Base-by-base conservation (phyloP, 2,888 invertebrate species). In the Morpho helenor region DNA sequence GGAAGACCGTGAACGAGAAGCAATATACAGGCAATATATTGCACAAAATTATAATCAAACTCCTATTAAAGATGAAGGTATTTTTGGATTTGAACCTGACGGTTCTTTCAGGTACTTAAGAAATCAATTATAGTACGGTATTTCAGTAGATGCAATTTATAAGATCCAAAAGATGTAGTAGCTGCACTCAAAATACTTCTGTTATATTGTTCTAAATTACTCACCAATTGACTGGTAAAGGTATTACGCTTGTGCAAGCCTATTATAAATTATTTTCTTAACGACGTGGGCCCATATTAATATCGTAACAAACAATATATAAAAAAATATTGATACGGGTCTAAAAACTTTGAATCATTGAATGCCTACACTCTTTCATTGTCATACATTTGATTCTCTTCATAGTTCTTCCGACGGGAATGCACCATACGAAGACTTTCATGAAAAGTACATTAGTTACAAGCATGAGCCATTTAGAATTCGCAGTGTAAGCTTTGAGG, bases 371-470 rank as follows among this genome's bases (percentile, higher is more conserved):
- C 84, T 82, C 75, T 76, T 77, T 74, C 78, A 80, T 80, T 75
- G 79, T 80, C 82, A 83, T 81, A 69, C 80, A 80, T 81, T 74
- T 78, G 70, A 78, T 84, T 87, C 80, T 89, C 85, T 89, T 84
- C 84, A 79, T 91, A 91, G 91, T 88, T 91, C 91, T 82, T 91
- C 91, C 76, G 91, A 91, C 80, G 89, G 90, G 62, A 90, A 89
- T 87, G 88, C 83, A 79, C 85, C 92, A 76, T 93, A 93, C 75
- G 93, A 95, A 91, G 95, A 95, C 79, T 96, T 95, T 82, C 96
- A 96, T 82, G 96, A 96, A 88, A 95, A 95, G 82, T 92, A 95
- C 74, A 93, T 95, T 80, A 94, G 94, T 80, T 91, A 85, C 91
- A 85, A 91, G 87, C 93, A 95, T 73, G 94, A 94, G 72, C 92